Evolutionary conservation across 2,888 invertebrate genomes (phyloP).

Genomic region (Idaea straminata): DNA sequence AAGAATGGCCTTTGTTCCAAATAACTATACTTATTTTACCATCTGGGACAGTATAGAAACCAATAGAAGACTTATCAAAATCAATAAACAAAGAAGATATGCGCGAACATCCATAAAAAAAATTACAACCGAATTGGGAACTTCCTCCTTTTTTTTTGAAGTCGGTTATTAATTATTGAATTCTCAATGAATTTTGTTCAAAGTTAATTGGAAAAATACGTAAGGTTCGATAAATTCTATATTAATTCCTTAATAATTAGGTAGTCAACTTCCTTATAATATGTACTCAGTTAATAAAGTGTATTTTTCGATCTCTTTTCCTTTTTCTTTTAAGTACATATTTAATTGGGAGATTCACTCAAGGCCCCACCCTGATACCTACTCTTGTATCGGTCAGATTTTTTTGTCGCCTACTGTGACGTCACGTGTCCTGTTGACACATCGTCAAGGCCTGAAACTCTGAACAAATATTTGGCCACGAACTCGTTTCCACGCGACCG

Average conservation of each 20-base stretch:
- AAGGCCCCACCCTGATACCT: slow-evolving; percentile 7
- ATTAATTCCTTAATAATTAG: neutral
- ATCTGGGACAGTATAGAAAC: too few species aligned
- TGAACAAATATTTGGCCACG: slow-evolving; percentile 44
- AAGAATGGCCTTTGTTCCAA: too few species aligned
- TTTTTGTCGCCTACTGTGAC: slow-evolving; percentile 15
- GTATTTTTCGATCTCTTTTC: neutral
- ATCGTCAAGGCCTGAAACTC: slow-evolving; percentile 48
- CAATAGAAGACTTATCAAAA: too few species aligned
- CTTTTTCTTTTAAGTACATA: neutral
- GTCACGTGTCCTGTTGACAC: slow-evolving; percentile 45
- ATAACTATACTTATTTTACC: too few species aligned
- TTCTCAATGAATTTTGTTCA: neutral
- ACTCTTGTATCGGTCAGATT: slow-evolving; percentile 15
- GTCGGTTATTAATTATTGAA: neutral
- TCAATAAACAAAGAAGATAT: too few species aligned
- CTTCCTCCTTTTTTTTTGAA: too few species aligned
- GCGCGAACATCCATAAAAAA: too few species aligned
- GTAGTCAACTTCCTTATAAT: neutral
- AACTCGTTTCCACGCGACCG: neutral
- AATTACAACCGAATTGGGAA: too few species aligned
- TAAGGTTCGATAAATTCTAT: neutral
- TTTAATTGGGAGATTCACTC: slow-evolving; percentile 2
- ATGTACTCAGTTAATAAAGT: neutral
- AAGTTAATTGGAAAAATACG: neutral